Evolutionary conservation across 2,113 vertebrate genomes (phyloP), one percentile per base, ranked within the genome.

Genomic region (Alectura lathami): DNA sequence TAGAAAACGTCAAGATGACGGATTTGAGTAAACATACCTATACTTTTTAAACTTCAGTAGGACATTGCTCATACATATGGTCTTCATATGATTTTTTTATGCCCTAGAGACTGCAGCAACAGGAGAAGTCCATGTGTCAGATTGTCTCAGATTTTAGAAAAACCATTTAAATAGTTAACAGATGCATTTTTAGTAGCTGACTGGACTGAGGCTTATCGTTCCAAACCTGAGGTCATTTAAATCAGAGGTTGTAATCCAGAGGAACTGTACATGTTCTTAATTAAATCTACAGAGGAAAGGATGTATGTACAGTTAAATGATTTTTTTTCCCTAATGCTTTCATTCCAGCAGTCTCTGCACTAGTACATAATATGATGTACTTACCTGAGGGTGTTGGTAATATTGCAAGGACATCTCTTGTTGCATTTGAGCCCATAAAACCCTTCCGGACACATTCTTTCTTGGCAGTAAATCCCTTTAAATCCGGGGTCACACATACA

Each of bases 401-500:
- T n/a, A 21, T 98, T 98, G 93, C 99, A 99, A 50, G 99, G 99
- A 95, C 99, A 99, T 80, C 98, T 98, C 97, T 98, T 98, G 98
- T 99, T 98, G 97, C 99, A 99, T 91, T 98, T 99, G 51, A 99
- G 98, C 78, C 99, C 99, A 3, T 99, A 99, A 36, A 99, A 93
- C 11, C 99, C 99, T 36, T 98, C 97, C 0, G 99, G 99, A 78
- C 99, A 99, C 94, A 99, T 98, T 18, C 99, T 98, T 51, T 99
- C 98, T 88, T 99, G 99, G 97, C 99, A 99, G 93, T 98, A 98
- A 1, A 98, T 98, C 6, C 99, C 99, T 96, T 99, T 99, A 97
- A 99, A 99, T 53, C 99, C 99, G 0, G 98, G 98, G 63, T 99
- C 98, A 54, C 99, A 99, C 82, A 99, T 94, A 40, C 99, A 99